These are phyloP conservation scores for Drosophila baimaii DNA, from an alignment of 1,140 invertebrate genomes.

Conservation along the genomic window DNA sequence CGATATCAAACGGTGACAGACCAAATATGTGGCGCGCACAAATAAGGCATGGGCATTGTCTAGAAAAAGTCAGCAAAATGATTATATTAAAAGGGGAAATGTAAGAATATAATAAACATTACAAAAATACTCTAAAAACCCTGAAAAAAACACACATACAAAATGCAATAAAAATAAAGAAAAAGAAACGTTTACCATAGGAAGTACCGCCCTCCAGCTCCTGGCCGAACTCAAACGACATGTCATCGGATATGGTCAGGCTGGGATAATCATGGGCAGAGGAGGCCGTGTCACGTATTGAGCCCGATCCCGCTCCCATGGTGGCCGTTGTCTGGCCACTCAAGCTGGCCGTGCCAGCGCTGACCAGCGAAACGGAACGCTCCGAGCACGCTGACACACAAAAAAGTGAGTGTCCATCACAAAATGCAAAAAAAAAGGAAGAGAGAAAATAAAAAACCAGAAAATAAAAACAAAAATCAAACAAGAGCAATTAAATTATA, in stretches of 20 bases:
- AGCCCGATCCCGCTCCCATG: conserved; percentile 50
- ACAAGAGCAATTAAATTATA: conserved; percentile 44
- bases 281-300: conserved; percentile 71
- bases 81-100: not conserved
- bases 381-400: conserved; percentile 77
- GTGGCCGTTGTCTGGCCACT: conserved; percentile 72
- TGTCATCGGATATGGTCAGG: conserved; percentile 81
- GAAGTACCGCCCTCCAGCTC: conserved; percentile 75
- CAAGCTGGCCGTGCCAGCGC: conserved; percentile 75
- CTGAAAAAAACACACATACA: not conserved
- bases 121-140: no score
- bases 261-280: conserved; percentile 79
- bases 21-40: conserved; percentile 95
- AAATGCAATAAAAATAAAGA: conserved; percentile 3
- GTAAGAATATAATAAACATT: not conserved
- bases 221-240: conserved; percentile 79
- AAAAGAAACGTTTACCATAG: conserved; percentile 73
- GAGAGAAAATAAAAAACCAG: not conserved
- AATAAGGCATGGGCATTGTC: conserved; percentile 89
- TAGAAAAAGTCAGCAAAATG: conserved; percentile 12
- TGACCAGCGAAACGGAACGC: conserved; percentile 80
- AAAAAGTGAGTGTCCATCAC: conserved; percentile 38
- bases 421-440: conserved; percentile 31
- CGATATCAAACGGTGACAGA: conserved; percentile 96
- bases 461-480: conserved; percentile 15